These are phyloP conservation scores for Temnopleurus reevesii DNA, from an alignment of 53 echinoderm and acorn worm species.

Conservation along the genomic window DNA sequence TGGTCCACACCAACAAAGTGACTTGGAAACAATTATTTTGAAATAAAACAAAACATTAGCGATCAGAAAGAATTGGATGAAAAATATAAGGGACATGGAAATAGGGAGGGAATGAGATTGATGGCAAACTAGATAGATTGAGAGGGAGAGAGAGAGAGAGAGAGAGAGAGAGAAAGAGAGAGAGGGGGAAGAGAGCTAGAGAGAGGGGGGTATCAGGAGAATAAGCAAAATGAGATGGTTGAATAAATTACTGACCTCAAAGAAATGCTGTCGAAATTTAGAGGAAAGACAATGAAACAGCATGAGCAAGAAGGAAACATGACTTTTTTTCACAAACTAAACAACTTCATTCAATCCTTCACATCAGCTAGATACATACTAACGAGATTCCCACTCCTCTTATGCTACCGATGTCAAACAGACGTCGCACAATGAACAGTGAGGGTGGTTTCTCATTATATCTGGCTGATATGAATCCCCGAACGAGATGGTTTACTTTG, in stretches of 20 bases:
- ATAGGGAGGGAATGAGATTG: not conserved
- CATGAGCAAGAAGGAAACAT: not conserved
- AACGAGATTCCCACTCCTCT: too few species aligned
- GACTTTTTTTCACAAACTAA: too few species aligned
- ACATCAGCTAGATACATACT: too few species aligned
- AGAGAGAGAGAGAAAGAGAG: not conserved
- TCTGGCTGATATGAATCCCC: too few species aligned
- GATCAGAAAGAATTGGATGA: not conserved
- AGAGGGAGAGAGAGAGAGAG: not conserved
- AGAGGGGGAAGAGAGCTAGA: not conserved
- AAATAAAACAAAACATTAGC: not conserved
- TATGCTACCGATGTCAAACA: too few species aligned
- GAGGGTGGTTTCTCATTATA: too few species aligned
- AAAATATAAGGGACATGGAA: not conserved
- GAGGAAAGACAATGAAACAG: not conserved
- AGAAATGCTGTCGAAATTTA: not conserved
- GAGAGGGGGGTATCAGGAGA: not conserved
- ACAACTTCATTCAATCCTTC: too few species aligned
- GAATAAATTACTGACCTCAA: not conserved
- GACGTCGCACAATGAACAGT: too few species aligned
- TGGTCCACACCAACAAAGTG: too few species aligned
- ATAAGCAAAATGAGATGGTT: not conserved
- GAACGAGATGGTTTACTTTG: too few species aligned
- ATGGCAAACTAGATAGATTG: not conserved
- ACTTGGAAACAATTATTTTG: too few species aligned